A percentile compares a stretch with the other conserved stretches of the same genome.
Conservation (phyloP, 1,140 invertebrate species). For the Aphis gossypii region DNA sequence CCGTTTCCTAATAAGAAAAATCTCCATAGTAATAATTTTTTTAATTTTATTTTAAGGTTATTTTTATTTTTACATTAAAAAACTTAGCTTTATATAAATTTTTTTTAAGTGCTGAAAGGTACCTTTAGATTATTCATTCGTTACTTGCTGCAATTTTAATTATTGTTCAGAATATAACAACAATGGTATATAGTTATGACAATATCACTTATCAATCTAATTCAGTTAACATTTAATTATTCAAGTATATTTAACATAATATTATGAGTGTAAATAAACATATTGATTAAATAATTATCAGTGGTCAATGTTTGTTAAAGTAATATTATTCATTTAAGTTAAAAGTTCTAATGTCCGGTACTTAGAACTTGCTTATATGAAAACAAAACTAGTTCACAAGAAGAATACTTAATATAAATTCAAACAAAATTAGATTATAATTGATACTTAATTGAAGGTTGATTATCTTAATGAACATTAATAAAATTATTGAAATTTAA, state of each 20-base stretch:
- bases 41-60: neutral
- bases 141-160: constrained; percentile 14
- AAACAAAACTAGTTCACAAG: neutral
- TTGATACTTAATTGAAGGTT: neutral
- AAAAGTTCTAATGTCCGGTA: neutral
- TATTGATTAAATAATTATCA: neutral
- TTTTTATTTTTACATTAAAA: constrained; percentile 25
- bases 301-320: neutral
- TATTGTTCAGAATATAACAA: neutral
- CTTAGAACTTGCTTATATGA: neutral
- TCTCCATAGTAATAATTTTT: constrained; percentile 13
- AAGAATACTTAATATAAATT: neutral
- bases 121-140: neutral
- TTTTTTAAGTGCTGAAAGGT: neutral
- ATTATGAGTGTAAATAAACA: neutral
- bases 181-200: neutral
- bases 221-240: neutral
- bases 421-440: neutral
- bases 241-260: neutral
- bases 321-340: neutral
- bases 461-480: neutral
- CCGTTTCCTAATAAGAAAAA: neutral
- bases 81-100: neutral
- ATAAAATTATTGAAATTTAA: neutral
- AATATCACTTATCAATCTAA: neutral